Percentiles rank a stretch among this genome's conserved stretches.
Conservation (phyloP, 2,888 invertebrate genomes). For the Drosophila formosana region DNA sequence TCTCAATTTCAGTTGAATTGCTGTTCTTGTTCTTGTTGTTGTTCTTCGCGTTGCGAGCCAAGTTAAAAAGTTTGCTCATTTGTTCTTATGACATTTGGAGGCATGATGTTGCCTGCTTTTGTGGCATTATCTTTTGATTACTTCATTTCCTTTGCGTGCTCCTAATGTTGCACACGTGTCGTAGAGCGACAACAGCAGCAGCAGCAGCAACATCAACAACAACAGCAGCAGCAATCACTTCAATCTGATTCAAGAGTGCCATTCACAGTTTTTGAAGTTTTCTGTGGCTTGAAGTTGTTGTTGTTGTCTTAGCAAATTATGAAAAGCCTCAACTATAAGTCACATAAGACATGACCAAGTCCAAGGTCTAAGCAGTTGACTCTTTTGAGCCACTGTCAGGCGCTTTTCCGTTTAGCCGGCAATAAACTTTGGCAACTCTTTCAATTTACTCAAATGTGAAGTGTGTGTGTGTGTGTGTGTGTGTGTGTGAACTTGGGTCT, state of each 20-base stretch:
- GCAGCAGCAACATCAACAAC: conserved; percentile 7
- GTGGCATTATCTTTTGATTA: conserved; percentile 80
- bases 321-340: conserved; percentile 63
- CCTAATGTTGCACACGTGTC: conserved; percentile 63
- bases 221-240: conserved; percentile 7
- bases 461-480: conserved; percentile 13
- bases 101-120: conserved; percentile 47
- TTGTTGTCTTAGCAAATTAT: conserved; percentile 59
- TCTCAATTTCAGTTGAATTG: conserved; percentile 41
- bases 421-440: conserved; percentile 79
- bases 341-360: conserved; percentile 42
- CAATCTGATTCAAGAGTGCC: conserved; percentile 37
- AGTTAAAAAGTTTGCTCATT: conserved; percentile 66
- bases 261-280: conserved; percentile 42
- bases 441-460: conserved; percentile 65
- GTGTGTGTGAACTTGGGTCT: conserved; percentile 20
- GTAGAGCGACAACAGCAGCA: conserved; percentile 2
- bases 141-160: conserved; percentile 61
- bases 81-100: conserved; percentile 59
- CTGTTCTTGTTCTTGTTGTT: conserved; percentile 11
- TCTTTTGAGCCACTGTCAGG: conserved; percentile 33
- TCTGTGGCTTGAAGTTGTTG: conserved; percentile 15
- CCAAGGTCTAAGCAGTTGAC: conserved; percentile 31
- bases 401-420: conserved; percentile 69
- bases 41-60: conserved; percentile 6